Conservation (phyloP, 2,113 vertebrate genomes). For the Grallaria varia region DNA sequence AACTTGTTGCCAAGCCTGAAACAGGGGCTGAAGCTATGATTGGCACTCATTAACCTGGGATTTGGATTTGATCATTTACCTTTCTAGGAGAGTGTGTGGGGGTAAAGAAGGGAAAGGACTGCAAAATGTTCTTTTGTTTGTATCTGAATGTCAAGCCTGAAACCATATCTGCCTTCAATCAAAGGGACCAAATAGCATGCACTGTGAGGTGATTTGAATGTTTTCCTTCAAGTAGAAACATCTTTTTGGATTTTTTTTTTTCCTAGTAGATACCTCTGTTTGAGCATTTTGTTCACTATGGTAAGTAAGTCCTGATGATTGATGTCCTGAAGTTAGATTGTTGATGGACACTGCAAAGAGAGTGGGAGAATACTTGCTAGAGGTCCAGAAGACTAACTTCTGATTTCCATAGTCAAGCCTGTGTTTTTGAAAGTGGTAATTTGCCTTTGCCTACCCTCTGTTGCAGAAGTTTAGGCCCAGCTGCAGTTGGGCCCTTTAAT, state of each 20-base stretch:
- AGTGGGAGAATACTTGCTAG: neutral
- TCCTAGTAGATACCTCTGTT: neutral
- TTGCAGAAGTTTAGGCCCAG: neutral
- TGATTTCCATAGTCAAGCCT: neutral
- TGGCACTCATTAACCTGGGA: constrained; percentile 89
- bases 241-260: neutral
- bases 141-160: constrained; percentile 44
- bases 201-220: neutral
- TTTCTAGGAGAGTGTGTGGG: constrained; percentile 27
- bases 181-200: neutral
- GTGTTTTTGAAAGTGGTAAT: neutral
- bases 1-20: constrained; percentile 87
- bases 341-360: neutral
- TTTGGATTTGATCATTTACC: constrained; percentile 68
- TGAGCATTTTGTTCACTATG: neutral
- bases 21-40: constrained; percentile 80
- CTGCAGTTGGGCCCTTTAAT: neutral
- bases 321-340: neutral
- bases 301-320: neutral
- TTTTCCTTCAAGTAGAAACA: neutral
- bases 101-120: constrained; percentile 12
- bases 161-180: constrained; percentile 15
- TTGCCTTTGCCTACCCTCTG: neutral
- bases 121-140: constrained; percentile 59
- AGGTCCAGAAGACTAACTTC: neutral